Conservation (phyloP, 1,140 invertebrate species). For the Meloidogyne chitwoodi region DNA sequence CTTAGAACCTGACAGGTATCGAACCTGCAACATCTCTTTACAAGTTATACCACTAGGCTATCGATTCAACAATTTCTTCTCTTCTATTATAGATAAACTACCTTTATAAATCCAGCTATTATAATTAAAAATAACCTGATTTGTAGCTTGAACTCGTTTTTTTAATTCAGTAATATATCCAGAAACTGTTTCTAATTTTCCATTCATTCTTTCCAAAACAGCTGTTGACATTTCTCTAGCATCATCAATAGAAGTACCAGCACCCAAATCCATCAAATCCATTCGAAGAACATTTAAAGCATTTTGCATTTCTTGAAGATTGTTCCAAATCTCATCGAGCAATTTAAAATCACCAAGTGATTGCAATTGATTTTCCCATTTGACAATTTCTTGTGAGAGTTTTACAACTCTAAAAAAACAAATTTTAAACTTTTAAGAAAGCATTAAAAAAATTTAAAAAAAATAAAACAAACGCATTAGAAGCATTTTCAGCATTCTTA, state of each 20-base stretch:
- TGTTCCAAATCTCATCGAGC: conserved; percentile 10
- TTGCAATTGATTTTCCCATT: conserved; percentile 9
- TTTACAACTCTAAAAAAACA: not conserved
- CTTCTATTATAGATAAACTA: too few species aligned
- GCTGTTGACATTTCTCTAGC: not conserved
- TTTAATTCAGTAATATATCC: conserved; percentile 2
- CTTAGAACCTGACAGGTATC: too few species aligned
- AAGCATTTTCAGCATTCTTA: not conserved
- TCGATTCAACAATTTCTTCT: too few species aligned
- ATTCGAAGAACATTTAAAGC: conserved; percentile 9
- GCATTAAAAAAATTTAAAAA: not conserved
- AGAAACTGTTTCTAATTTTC: conserved; percentile 1
- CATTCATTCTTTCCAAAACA: conserved; percentile 4
- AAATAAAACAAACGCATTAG: not conserved
- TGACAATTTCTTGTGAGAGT: conserved; percentile 9
- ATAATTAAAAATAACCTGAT: not conserved
- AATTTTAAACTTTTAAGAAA: too few species aligned
- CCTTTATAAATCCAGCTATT: too few species aligned
- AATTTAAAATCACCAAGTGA: conserved; percentile 11
- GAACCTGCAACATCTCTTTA: too few species aligned
- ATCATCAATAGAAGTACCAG: not conserved
- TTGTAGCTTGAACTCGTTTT: not conserved
- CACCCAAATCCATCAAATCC: conserved; percentile 14
- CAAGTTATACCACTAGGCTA: too few species aligned
- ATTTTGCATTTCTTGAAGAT: conserved; percentile 3